Percentiles rank a stretch among this genome's conserved stretches.
phyloP scores from a whole-genome alignment of 2,888 invertebrate species.

The Synergus umbraculus region DNA sequence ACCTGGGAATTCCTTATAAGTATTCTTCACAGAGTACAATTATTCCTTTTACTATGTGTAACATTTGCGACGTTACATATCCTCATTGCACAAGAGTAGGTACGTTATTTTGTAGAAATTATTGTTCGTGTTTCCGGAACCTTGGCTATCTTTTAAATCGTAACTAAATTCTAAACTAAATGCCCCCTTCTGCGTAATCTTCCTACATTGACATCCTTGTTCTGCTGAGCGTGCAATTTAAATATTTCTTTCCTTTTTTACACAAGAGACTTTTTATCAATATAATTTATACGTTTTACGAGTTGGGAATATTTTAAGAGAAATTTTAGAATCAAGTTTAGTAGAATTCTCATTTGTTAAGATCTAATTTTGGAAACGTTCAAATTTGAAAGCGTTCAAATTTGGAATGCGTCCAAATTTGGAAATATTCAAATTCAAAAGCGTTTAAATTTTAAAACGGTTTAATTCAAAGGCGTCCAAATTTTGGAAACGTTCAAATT shows the following conservation, averaged over 20 bases:
- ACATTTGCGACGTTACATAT: conserved; percentile 29
- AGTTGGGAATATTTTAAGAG: neutral
- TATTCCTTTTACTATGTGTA: conserved; percentile 31
- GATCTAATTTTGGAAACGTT: neutral
- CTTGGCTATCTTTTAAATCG: conserved; percentile 11
- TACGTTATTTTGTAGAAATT: conserved; percentile 30
- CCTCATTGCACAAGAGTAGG: conserved; percentile 15
- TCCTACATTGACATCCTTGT: neutral
- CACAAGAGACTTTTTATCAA: neutral
- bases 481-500: neutral
- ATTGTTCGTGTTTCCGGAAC: neutral
- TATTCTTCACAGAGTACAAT: conserved; percentile 35
- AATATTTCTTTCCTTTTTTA: neutral
- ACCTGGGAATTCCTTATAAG: conserved; percentile 35
- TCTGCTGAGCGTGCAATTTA: neutral
- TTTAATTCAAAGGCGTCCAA: too few species aligned
- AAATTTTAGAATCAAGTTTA: neutral
- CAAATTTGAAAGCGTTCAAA: too few species aligned
- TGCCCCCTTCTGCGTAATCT: neutral
- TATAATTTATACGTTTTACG: neutral
- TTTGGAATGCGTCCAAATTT: too few species aligned
- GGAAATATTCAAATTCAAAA: neutral
- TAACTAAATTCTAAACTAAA: neutral
- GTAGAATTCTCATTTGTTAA: neutral
- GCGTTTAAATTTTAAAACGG: too few species aligned